Evolutionary conservation across 2,113 vertebrate species (phyloP).

Genomic region (Centropristis striata): DNA sequence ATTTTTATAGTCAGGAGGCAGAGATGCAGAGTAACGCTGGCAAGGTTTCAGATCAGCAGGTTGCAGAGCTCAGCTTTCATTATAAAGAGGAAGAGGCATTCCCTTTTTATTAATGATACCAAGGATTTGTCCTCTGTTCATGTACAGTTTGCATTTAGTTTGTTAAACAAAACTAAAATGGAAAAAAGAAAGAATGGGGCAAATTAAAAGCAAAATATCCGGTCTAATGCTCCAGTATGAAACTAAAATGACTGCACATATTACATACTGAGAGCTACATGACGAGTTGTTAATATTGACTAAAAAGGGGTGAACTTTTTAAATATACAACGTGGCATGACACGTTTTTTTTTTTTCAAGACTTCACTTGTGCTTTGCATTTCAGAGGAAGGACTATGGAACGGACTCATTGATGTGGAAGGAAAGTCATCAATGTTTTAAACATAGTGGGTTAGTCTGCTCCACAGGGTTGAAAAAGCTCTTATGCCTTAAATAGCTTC

Average conservation of each 20-base stretch:
- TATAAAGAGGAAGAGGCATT: neutral
- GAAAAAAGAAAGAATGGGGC: neutral
- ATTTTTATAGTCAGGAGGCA: slow-evolving; percentile 8
- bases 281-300: neutral
- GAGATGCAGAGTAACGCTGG: slow-evolving; percentile 9
- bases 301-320: neutral
- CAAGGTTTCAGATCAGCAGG: slow-evolving; percentile 25
- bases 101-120: slow-evolving; percentile 19
- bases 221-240: neutral
- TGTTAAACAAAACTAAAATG: neutral
- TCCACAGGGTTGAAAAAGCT: slow-evolving; percentile 63
- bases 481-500: slow-evolving; percentile 72
- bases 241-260: neutral
- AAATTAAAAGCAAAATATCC: neutral
- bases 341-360: neutral
- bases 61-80: slow-evolving; percentile 25
- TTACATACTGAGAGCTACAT: neutral
- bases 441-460: slow-evolving; percentile 49
- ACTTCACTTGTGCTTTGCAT: slow-evolving; percentile 8
- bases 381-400: slow-evolving; percentile 20
- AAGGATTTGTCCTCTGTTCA: slow-evolving; percentile 13
- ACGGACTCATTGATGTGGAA: slow-evolving; percentile 63
- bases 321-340: neutral
- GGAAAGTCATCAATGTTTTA: slow-evolving; percentile 79
- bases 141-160: neutral